A percentile compares a stretch with the other conserved stretches of the same genome.
Evolutionary conservation across 2,888 invertebrate genomes (phyloP).

Genomic region (Harpagoxenus sublaevis): DNA sequence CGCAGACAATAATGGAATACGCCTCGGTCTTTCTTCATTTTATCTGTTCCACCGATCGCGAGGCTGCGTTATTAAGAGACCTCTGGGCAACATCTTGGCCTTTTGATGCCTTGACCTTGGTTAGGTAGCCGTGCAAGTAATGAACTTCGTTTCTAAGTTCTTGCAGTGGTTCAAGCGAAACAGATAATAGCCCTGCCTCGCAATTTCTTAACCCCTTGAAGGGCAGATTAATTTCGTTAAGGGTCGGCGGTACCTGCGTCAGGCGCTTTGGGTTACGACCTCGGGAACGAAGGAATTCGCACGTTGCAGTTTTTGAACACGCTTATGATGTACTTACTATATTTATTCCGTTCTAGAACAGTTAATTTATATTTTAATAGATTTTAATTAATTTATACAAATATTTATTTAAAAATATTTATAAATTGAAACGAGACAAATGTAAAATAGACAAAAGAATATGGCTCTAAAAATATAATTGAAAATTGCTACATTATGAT

Average conservation of each 20-base stretch:
- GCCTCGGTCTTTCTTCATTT: slow-evolving; percentile 11
- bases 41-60: slow-evolving; percentile 35
- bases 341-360: not conserved
- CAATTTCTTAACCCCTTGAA: slow-evolving; percentile 38
- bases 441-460: not conserved
- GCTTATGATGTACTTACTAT: not conserved
- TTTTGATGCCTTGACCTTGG: slow-evolving; percentile 40
- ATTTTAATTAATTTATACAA: not conserved
- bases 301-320: not conserved
- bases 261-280: not conserved
- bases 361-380: not conserved
- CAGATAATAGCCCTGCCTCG: slow-evolving; percentile 23
- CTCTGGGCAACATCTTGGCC: slow-evolving; percentile 32
- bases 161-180: slow-evolving; percentile 28
- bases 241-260: slow-evolving; percentile 27
- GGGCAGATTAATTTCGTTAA: slow-evolving; percentile 50
- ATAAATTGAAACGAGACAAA: not conserved
- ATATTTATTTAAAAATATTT: not conserved
- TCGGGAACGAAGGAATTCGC: not conserved
- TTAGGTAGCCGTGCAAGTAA: slow-evolving; percentile 44
- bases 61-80: slow-evolving; percentile 36
- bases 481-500: not conserved
- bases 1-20: slow-evolving; percentile 29
- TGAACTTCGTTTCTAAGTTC: slow-evolving; percentile 44
- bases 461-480: not conserved